Evolutionary conservation across 2,113 vertebrate genomes (phyloP), one percentile per base, ranked within the genome.

Genomic region (Eptatretus burgeri): DNA sequence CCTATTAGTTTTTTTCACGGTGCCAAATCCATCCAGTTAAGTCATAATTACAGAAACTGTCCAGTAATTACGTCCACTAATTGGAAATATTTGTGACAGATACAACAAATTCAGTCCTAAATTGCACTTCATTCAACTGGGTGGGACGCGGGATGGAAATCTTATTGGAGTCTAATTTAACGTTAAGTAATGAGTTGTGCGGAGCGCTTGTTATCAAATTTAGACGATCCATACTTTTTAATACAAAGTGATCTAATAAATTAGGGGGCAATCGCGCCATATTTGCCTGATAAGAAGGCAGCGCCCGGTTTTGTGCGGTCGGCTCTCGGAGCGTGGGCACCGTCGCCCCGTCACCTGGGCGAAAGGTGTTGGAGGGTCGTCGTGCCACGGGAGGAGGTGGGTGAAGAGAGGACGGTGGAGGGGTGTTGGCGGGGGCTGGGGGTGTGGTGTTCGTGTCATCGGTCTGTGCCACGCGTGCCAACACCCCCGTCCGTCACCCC

Each of bases 1-100:
- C 80, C 84, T 91, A 94, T 95, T 94, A 94, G 81, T 81, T 79
- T 78, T n/a, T 79, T 82, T 82, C 82, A 83, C 82, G 79, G 84
- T 83, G 83, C 84, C 81, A 85, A 85, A 88, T 89, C 84, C 83
- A 83, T 81, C 82, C 81, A 80, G 83, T 93, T 86, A 87, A 81
- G 80, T 77, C 77, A 78, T 96, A 93, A 93, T 91, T 89, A 82
- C 84, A 84, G 83, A 86, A 88, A 89, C 84, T 87, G 85, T 91
- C 85, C 88, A 85, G 88, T 88, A 93, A 93, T 94, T 91, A 91
- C 78, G 77, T 78, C 77, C 75, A 77, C 83, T 93, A 96, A 94
- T 96, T 93, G 83, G 79, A 82, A 87, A 93, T 93, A 96, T 96
- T 94, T 96, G 85, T 91, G 86, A 94, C 89, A 95, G 89, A 95